Conservation (phyloP, 2,797 vertebrate species). For the Clarias laeviceps region DNA sequence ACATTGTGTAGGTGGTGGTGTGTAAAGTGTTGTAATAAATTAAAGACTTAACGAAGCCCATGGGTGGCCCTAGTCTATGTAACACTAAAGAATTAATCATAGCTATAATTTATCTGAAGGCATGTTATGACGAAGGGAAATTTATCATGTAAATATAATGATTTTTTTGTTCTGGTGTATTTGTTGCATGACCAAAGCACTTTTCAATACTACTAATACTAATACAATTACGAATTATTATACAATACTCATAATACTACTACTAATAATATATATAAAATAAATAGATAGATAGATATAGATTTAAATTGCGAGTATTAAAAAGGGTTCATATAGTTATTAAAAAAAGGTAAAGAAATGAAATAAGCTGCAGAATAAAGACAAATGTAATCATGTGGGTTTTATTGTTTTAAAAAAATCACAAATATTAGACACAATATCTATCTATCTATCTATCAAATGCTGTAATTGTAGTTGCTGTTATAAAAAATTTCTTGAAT, state of each 20-base stretch:
- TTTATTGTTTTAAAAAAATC: not conserved
- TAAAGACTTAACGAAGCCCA: not conserved
- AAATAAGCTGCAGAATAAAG: not conserved
- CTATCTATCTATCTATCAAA: not conserved
- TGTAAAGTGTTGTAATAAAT: conserved; percentile 13
- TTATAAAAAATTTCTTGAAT: not conserved
- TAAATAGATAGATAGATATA: not conserved
- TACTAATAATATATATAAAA: no score
- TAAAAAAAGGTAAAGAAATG: not conserved
- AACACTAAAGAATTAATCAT: conserved; percentile 6
- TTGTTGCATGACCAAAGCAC: not conserved
- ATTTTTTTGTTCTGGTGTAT: not conserved
- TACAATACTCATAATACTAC: no score
- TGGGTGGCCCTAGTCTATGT: not conserved
- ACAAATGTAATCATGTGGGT: not conserved
- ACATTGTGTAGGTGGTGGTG: conserved; percentile 19
- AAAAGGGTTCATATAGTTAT: not conserved
- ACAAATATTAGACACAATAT: no score
- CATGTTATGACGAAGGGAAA: not conserved
- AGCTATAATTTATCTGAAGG: conserved; percentile 11
- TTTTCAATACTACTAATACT: not conserved
- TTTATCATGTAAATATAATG: not conserved
- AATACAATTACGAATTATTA: not conserved
- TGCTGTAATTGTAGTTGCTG: not conserved
- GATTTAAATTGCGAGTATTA: not conserved